Evolutionary conservation across 64 coral and sea anemone species (phyloP).

Genomic region (Cladopsammia gracilis): DNA sequence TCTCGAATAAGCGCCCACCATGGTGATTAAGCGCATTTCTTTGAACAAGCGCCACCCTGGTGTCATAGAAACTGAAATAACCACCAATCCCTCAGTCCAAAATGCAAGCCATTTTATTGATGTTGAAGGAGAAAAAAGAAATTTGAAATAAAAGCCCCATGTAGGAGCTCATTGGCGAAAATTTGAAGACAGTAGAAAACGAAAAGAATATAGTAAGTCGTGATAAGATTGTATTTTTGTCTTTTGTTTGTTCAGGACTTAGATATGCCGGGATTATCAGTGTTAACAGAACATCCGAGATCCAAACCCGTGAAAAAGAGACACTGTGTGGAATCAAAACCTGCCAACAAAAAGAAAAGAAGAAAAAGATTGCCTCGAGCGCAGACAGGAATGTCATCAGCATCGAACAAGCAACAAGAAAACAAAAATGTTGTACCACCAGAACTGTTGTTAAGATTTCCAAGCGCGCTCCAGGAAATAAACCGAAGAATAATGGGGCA

Average conservation of each 20-base stretch:
- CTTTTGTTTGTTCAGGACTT: neutral
- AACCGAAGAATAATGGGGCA: slow-evolving; percentile 27
- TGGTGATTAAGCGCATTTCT: too few relatives aligned
- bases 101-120: too few relatives aligned
- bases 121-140: too few relatives aligned
- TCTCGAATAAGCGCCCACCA: too few relatives aligned
- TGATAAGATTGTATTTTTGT: neutral
- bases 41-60: too few relatives aligned
- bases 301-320: neutral
- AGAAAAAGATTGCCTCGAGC: neutral
- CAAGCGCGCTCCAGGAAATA: slow-evolving; percentile 8
- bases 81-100: too few relatives aligned
- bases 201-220: neutral
- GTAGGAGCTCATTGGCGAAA: too few relatives aligned
- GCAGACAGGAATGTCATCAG: neutral
- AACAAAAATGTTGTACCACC: neutral
- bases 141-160: too few relatives aligned
- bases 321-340: neutral
- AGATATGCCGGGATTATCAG: neutral
- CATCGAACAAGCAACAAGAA: neutral
- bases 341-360: neutral
- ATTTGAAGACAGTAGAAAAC: too few relatives aligned
- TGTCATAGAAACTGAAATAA: too few relatives aligned
- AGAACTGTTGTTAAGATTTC: slow-evolving; percentile 23
- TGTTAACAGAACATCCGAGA: too few relatives aligned